Evolutionary conservation across 2,113 vertebrate species (phyloP).

Genomic region (Dermatemys mawii): DNA sequence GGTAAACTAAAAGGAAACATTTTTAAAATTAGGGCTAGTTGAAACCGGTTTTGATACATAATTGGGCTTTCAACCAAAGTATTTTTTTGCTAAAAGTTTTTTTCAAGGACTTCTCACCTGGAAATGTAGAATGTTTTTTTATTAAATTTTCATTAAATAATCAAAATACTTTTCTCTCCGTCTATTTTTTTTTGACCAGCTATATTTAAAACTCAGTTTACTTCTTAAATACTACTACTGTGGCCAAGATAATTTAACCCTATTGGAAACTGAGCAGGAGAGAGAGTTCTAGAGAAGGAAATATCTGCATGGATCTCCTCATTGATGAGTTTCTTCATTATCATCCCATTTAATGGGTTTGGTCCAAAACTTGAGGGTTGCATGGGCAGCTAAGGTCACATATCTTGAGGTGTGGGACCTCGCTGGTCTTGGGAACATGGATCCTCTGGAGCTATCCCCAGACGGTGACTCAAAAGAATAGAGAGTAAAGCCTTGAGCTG

Average conservation of each 20-base stretch:
- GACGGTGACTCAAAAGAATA: not conserved
- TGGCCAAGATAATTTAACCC: not conserved
- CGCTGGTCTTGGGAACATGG: not conserved
- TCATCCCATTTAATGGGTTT: not conserved
- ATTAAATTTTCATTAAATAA: not conserved
- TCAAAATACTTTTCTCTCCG: not conserved
- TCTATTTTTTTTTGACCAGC: not conserved
- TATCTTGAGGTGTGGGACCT: not conserved
- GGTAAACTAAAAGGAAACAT: too few relatives aligned
- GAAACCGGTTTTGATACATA: not conserved
- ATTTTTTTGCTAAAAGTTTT: not conserved
- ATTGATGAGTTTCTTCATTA: not conserved
- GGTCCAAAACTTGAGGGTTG: not conserved
- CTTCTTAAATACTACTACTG: slow-evolving; percentile 1
- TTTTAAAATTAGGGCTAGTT: not conserved
- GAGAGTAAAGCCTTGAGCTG: not conserved
- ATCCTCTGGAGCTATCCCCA: not conserved
- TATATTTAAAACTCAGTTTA: not conserved
- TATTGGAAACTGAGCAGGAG: not conserved
- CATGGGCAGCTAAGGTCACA: not conserved
- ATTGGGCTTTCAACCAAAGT: not conserved
- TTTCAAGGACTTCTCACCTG: not conserved
- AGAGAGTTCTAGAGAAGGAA: not conserved
- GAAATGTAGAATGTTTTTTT: not conserved
- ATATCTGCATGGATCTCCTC: not conserved